Evolutionary conservation across 2,797 vertebrate genomes (phyloP).

Genomic region (Platalea minor): DNA sequence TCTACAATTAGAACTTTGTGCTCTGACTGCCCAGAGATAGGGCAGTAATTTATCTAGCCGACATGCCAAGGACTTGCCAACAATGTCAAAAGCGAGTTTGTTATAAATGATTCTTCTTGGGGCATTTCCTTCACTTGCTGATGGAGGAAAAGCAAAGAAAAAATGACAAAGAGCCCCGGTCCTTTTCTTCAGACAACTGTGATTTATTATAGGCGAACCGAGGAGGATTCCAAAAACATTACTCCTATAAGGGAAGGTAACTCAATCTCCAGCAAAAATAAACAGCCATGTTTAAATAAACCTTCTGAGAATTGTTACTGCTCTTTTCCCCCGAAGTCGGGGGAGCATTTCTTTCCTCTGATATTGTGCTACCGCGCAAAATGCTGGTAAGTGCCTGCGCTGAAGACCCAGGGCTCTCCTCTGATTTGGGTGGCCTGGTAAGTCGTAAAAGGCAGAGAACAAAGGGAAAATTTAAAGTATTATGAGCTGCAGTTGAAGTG

Average conservation of each 20-base stretch:
- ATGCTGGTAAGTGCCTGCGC: background rate
- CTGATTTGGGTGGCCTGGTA: background rate
- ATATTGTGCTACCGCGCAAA: background rate
- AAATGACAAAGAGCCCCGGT: background rate
- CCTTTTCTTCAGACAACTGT: conserved; percentile 13
- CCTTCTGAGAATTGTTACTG: background rate
- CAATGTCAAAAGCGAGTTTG: background rate
- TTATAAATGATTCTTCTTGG: background rate
- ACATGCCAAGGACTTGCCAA: background rate
- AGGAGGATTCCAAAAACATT: conserved; percentile 4
- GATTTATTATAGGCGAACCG: conserved; percentile 19
- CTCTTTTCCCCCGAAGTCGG: background rate
- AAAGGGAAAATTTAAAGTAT: background rate
- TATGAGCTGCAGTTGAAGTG: conserved; percentile 11
- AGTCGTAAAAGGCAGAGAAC: conserved; percentile 5
- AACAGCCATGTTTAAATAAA: conserved; percentile 32
- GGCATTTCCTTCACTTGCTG: background rate
- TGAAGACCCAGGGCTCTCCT: background rate
- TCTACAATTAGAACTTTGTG: background rate
- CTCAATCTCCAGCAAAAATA: conserved; percentile 40
- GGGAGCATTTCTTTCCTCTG: background rate
- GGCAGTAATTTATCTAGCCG: background rate
- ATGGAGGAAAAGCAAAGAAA: background rate
- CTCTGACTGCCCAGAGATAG: conserved; percentile 4
- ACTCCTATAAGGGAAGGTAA: conserved; percentile 46